Conservation (phyloP, 1,140 invertebrate genomes). For the Pteromalus puparum region DNA sequence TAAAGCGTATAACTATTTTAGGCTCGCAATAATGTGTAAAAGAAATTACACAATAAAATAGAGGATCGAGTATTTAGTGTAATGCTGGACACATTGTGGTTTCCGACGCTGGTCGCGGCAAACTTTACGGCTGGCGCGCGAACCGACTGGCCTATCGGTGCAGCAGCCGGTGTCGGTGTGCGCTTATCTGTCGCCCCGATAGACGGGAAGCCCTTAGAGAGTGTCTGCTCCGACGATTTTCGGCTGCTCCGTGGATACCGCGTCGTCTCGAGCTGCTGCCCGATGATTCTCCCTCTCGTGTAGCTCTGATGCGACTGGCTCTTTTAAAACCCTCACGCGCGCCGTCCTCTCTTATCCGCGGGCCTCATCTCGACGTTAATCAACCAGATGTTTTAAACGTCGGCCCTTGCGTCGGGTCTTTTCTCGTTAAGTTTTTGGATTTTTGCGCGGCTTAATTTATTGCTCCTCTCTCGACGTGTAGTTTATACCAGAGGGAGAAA, state of each 20-base stretch:
- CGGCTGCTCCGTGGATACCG: background rate
- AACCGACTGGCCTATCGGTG: background rate
- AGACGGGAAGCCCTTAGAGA: background rate
- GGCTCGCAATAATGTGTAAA: no score
- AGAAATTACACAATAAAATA: no score
- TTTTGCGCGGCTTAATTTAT: background rate
- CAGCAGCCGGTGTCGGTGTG: background rate
- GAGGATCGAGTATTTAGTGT: no score
- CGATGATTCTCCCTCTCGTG: no score
- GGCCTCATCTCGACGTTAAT: background rate
- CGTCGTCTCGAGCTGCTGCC: no score
- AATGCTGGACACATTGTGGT: background rate
- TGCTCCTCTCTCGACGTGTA: no score
- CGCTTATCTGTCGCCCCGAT: constrained; percentile 15
- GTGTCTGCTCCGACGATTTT: background rate
- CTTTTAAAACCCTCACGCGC: no score
- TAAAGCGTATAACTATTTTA: background rate
- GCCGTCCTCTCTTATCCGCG: background rate
- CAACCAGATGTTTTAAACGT: background rate
- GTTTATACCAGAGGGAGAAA: background rate
- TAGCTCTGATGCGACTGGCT: no score
- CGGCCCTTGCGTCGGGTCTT: background rate
- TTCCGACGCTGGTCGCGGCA: background rate
- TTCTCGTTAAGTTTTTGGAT: background rate
- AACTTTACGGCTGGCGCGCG: background rate